These are phyloP conservation scores for Calosoma granatense DNA, from an alignment of 1,140 invertebrate genomes.

Conservation along the genomic window DNA sequence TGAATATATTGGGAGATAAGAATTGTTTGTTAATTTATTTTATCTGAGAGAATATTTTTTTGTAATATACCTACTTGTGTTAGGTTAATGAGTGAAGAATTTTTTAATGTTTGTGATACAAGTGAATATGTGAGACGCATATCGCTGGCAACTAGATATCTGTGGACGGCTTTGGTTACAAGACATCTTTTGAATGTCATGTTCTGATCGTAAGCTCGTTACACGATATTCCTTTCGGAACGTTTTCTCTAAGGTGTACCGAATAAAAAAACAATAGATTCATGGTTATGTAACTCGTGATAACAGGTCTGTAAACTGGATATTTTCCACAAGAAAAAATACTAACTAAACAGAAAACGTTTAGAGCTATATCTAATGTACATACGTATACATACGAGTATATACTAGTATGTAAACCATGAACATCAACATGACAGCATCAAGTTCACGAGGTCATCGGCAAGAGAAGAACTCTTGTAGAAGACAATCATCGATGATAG, in stretches of 20 bases:
- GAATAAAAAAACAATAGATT: background rate
- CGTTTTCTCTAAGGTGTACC: background rate
- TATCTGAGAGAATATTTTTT: no score
- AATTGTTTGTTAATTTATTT: no score
- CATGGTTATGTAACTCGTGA: background rate
- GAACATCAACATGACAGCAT: background rate
- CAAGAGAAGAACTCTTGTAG: constrained; percentile 15
- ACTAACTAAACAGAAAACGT: no score
- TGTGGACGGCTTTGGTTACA: background rate
- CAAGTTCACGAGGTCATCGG: constrained; percentile 13
- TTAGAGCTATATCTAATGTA: no score
- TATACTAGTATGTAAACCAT: no score
- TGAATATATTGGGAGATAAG: no score
- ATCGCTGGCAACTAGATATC: background rate
- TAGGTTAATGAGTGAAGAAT: no score
- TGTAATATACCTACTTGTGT: no score
- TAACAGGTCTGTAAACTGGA: background rate
- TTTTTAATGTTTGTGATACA: background rate
- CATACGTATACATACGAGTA: no score
- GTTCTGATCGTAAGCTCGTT: background rate
- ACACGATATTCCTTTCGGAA: background rate
- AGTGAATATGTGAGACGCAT: background rate
- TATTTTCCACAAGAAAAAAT: background rate
- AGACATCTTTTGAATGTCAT: background rate
- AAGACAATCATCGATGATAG: constrained; percentile 20